phyloP scores from a whole-genome alignment of 2,888 invertebrate species.

The Ophion costatus region DNA sequence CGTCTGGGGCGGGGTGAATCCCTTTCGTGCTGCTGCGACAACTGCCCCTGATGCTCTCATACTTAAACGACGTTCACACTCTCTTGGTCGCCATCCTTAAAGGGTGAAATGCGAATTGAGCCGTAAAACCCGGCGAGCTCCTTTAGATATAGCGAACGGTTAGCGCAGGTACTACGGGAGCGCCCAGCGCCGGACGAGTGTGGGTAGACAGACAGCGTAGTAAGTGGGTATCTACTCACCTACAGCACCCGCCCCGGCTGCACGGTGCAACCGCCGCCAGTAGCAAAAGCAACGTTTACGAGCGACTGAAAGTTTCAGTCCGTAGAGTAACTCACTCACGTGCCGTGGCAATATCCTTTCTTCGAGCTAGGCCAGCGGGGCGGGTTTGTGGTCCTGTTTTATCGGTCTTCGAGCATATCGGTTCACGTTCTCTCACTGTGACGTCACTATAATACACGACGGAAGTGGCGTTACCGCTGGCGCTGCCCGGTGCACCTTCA shows the following conservation, averaged over 20 bases:
- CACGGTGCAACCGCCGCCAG: slow-evolving; percentile 48
- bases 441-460: slow-evolving; percentile 42
- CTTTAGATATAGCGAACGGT: slow-evolving; percentile 55
- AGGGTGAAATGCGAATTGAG: slow-evolving; percentile 81
- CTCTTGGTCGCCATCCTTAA: slow-evolving; percentile 77
- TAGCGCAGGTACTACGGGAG: slow-evolving; percentile 43
- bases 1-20: slow-evolving; percentile 27
- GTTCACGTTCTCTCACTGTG: slow-evolving; percentile 45
- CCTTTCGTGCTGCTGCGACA: slow-evolving; percentile 48
- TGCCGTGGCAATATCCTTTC: slow-evolving; percentile 52
- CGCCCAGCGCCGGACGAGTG: slow-evolving; percentile 45
- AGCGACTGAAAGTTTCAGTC: slow-evolving; percentile 72
- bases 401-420: slow-evolving; percentile 74
- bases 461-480: slow-evolving; percentile 40
- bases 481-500: slow-evolving; percentile 47
- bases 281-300: slow-evolving; percentile 75
- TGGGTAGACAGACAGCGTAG: slow-evolving; percentile 56
- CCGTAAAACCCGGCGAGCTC: slow-evolving; percentile 78
- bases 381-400: slow-evolving; percentile 76
- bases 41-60: slow-evolving; percentile 43
- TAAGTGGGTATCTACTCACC: slow-evolving; percentile 46
- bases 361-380: slow-evolving; percentile 10
- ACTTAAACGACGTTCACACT: slow-evolving; percentile 38
- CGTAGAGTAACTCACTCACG: slow-evolving; percentile 45
- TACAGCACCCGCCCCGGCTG: slow-evolving; percentile 27